Base-by-base conservation (phyloP, 2,888 invertebrate species). In the Brachypterus glaber region DNA sequence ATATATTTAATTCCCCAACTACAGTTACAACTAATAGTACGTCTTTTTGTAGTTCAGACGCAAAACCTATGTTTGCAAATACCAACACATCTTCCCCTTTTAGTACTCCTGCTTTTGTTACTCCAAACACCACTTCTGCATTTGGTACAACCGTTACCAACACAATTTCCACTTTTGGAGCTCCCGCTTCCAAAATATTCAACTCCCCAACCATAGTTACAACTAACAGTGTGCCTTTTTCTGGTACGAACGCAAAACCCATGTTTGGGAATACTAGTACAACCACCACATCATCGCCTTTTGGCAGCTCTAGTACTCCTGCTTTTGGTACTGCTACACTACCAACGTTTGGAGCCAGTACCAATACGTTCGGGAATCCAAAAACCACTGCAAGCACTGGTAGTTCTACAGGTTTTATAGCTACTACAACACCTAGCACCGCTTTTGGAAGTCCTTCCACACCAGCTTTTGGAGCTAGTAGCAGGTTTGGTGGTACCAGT, bases 261-360 rank as follows among this genome's bases (percentile, higher is more conserved):
- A n/a, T n/a, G 17, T 43, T 40, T 14, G 35, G 38, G 25, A 26
- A 25, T n/a, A n/a, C n/a, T n/a, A n/a, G n/a, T n/a, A n/a, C 17
- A 26, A 12, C 38, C 16, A 39, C 33, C 21, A 33, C 42, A 16
- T 24, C 39, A 11, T 41, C 41, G 30, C 39, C 39, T 1, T 16
- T 32, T 17, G 31, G 39, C 11, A 41, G 17, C 17, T 33, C 26
- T 16, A 15, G 33, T 9, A 18, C 32, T 5, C 35, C 25, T 17
- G 33, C 40, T 4, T 46, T 46, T 33, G 43, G 38, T 25, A 35
- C 59, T 27, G 69, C 61, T 37, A 69, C 51, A 2, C 50, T 41
- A 31, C 27, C 43, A 13, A 27, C 41, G 8, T 49, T 49, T 41
- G 47, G 46, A 13, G 37, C 38, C 8, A 25, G 41, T 12, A 31